Conservation (phyloP, 2,113 vertebrate genomes). For the Andinoacara biseriatus region DNA sequence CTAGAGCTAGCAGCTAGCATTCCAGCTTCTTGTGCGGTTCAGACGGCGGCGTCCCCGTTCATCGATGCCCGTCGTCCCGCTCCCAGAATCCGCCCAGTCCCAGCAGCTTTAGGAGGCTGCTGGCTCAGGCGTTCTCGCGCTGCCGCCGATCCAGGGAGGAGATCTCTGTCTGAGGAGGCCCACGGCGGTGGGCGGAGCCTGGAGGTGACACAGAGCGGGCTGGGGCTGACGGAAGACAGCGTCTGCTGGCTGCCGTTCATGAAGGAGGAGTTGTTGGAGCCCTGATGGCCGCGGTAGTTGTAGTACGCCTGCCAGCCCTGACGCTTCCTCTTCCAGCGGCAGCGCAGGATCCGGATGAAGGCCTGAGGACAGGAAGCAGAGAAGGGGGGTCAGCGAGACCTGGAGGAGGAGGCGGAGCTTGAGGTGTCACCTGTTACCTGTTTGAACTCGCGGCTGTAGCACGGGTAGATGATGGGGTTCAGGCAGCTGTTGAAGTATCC, state of each 20-base stretch:
- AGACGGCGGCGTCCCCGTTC: background rate
- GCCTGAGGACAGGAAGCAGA: constrained; percentile 40
- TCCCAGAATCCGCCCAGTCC: background rate
- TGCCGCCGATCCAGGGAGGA: background rate
- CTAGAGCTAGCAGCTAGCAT: background rate
- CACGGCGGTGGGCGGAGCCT: constrained; percentile 21
- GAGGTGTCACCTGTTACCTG: constrained; percentile 41
- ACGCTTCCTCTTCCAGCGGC: constrained; percentile 57
- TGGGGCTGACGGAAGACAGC: constrained; percentile 50
- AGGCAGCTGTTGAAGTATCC: constrained; percentile 77
- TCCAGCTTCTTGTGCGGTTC: background rate
- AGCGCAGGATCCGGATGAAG: constrained; percentile 69
- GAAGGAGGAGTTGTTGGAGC: constrained; percentile 59
- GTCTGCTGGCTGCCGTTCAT: constrained; percentile 66
- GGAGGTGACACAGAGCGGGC: constrained; percentile 36
- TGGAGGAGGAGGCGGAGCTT: background rate
- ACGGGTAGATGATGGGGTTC: constrained; percentile 74
- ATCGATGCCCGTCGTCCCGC: fast-evolving
- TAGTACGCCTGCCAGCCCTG: constrained; percentile 58
- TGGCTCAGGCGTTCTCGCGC: background rate
- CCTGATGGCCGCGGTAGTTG: constrained; percentile 56
- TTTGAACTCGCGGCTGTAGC: constrained; percentile 73
- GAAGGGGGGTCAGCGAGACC: background rate
- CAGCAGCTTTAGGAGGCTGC: background rate
- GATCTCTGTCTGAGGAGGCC: background rate